These are phyloP conservation scores for Diadromus collaris DNA, from an alignment of 2,888 invertebrate species.

Conservation along the genomic window DNA sequence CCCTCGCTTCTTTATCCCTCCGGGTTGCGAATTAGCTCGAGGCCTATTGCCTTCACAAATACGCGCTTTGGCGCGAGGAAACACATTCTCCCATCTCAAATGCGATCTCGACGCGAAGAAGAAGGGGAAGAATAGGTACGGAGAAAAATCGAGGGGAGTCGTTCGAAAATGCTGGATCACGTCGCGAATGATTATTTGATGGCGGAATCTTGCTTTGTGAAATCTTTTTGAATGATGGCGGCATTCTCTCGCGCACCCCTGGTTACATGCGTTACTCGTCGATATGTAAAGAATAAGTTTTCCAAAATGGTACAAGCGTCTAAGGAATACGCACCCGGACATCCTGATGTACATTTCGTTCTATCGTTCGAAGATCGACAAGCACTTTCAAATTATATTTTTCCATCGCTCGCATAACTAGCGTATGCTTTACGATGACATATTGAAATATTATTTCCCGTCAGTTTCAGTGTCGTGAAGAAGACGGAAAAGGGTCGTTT, in stretches of 20 bases:
- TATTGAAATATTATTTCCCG: constrained; percentile 6
- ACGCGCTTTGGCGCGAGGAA: background rate
- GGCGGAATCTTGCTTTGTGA: constrained; percentile 27
- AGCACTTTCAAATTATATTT: constrained; percentile 4
- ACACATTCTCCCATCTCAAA: constrained; percentile 21
- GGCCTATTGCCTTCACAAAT: constrained; percentile 16
- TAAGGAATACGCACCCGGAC: constrained; percentile 13
- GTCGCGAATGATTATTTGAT: constrained; percentile 48
- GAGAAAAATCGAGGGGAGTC: background rate
- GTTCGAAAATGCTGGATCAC: constrained; percentile 17
- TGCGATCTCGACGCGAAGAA: background rate
- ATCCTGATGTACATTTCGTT: background rate
- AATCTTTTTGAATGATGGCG: constrained; percentile 39
- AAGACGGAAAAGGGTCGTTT: background rate
- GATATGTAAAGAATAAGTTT: constrained; percentile 4
- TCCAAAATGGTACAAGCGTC: constrained; percentile 18
- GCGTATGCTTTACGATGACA: background rate
- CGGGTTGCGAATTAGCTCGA: constrained; percentile 34
- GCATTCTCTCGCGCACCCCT: constrained; percentile 18
- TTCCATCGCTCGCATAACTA: background rate
- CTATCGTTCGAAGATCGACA: constrained; percentile 8
- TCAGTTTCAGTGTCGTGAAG: background rate
- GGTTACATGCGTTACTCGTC: constrained; percentile 28
- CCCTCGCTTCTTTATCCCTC: constrained; percentile 1
- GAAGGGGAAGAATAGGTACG: background rate